These are phyloP conservation scores for Silurus glanis DNA, from an alignment of 2,113 vertebrate genomes.

Conservation along the genomic window DNA sequence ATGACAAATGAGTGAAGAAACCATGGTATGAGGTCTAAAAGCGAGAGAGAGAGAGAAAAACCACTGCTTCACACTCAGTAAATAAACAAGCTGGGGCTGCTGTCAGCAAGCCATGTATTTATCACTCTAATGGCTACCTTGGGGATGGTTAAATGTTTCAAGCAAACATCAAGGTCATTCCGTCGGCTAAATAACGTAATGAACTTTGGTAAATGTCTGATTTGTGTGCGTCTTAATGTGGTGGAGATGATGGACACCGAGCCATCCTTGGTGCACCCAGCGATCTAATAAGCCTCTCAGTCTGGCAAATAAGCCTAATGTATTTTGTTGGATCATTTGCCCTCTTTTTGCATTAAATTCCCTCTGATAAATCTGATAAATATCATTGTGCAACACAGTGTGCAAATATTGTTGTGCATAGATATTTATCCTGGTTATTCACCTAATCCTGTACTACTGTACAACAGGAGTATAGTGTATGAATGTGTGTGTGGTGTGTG, in stretches of 20 bases:
- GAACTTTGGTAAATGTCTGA: slow-evolving; percentile 69
- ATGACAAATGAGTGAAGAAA: slow-evolving; percentile 61
- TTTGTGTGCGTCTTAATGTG: slow-evolving; percentile 61
- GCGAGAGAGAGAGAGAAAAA: slow-evolving; percentile 9
- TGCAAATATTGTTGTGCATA: slow-evolving; percentile 33
- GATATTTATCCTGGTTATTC: neutral
- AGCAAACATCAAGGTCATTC: slow-evolving; percentile 78
- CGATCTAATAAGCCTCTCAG: slow-evolving; percentile 48
- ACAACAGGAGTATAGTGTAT: neutral
- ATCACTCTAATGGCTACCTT: slow-evolving; percentile 78
- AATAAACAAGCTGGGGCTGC: slow-evolving; percentile 73
- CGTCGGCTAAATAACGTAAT: slow-evolving; percentile 69
- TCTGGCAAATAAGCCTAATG: slow-evolving; percentile 55
- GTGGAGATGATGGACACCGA: slow-evolving; percentile 59
- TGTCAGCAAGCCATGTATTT: slow-evolving; percentile 71
- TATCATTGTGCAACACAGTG: slow-evolving; percentile 31
- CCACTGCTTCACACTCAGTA: slow-evolving; percentile 64
- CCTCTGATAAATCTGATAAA: slow-evolving; percentile 33
- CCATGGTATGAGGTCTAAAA: slow-evolving; percentile 68
- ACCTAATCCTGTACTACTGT: neutral
- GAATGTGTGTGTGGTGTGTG: neutral
- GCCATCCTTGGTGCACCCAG: slow-evolving; percentile 36
- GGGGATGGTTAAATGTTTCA: slow-evolving; percentile 80
- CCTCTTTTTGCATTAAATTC: slow-evolving; percentile 47
- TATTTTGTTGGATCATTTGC: slow-evolving; percentile 55